Conservation (phyloP, 2,888 invertebrate genomes). For the Ochropleura plecta region DNA sequence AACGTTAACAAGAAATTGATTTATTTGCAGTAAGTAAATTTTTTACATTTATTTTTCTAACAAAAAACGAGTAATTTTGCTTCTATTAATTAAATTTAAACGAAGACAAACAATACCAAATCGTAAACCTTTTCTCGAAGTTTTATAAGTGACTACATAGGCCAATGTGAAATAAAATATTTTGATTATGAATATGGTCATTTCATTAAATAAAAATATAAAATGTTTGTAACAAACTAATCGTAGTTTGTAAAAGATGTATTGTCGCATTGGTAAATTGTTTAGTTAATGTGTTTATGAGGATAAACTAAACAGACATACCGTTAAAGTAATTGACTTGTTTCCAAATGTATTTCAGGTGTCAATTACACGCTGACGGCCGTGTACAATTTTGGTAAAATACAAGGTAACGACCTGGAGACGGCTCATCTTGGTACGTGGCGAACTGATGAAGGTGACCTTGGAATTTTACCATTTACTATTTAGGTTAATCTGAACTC, state of each 20-base stretch:
- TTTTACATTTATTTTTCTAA: neutral
- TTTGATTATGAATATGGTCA: neutral
- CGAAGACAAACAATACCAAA: too few relatives aligned
- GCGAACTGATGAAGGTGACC: slow-evolving; percentile 71
- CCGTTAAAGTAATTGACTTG: neutral
- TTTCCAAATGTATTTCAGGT: slow-evolving; percentile 66
- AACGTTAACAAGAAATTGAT: too few relatives aligned
- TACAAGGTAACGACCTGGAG: slow-evolving; percentile 82
- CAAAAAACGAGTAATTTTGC: neutral
- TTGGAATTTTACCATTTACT: too few relatives aligned
- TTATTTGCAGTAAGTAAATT: neutral
- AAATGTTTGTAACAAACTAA: neutral
- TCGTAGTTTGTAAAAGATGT: neutral
- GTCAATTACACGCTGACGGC: slow-evolving; percentile 73
- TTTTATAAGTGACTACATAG: too few relatives aligned
- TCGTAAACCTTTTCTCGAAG: too few relatives aligned
- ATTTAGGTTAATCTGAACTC: neutral
- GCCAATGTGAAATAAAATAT: too few relatives aligned
- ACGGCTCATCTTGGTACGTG: slow-evolving; percentile 74
- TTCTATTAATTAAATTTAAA: neutral
- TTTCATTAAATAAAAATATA: neutral
- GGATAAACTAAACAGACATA: neutral
- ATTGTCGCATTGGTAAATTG: neutral
- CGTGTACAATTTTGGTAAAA: slow-evolving; percentile 83
- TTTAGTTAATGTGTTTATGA: neutral